Conservation (phyloP, 2,888 invertebrate species). For the Brachylomia viminalis region DNA sequence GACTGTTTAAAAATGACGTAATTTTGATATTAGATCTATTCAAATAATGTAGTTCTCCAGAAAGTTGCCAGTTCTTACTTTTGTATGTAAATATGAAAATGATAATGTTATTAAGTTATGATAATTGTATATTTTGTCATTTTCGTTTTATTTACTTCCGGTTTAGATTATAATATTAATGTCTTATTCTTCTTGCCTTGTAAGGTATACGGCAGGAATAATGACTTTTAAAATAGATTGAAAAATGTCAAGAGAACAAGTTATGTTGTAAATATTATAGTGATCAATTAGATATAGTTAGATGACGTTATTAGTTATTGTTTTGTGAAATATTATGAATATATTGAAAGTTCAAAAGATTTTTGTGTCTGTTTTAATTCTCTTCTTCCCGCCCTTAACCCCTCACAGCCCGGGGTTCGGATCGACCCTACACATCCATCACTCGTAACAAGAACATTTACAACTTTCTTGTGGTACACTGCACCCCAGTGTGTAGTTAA, state of each 20-base stretch:
- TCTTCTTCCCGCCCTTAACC: constrained; percentile 25
- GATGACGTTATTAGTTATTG: constrained; percentile 86
- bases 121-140: constrained; percentile 80
- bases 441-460: constrained; percentile 38
- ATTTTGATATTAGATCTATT: neutral
- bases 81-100: constrained; percentile 75
- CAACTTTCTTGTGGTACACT: constrained; percentile 46
- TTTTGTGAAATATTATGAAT: constrained; percentile 89
- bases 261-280: constrained; percentile 85
- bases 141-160: constrained; percentile 58
- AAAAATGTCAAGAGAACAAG: constrained; percentile 49
- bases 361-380: constrained; percentile 70
- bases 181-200: constrained; percentile 55
- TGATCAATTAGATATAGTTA: constrained; percentile 79
- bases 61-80: constrained; percentile 53
- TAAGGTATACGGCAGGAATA: constrained; percentile 47
- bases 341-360: constrained; percentile 88
- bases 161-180: constrained; percentile 56
- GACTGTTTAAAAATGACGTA: neutral
- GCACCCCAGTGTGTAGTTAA: constrained; percentile 19
- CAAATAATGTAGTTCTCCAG: neutral
- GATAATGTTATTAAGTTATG: constrained; percentile 65
- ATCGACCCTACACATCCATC: constrained; percentile 47
- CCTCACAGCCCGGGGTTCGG: constrained; percentile 9
- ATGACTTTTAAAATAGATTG: constrained; percentile 53